phyloP scores from a whole-genome alignment of 2,113 vertebrate species.

The Ivindomyrus marchei region DNA sequence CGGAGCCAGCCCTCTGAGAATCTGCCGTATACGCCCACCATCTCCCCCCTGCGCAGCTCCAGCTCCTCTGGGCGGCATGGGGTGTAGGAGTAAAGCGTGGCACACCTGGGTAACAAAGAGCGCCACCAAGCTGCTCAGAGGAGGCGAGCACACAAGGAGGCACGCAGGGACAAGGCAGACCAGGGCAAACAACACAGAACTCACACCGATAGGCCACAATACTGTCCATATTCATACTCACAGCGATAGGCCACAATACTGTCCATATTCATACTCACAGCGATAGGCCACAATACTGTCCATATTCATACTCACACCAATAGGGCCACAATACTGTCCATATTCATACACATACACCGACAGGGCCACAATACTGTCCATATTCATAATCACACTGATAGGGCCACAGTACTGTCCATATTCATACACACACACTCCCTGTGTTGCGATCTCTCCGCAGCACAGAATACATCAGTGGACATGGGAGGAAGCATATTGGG shows the following conservation, averaged over 20 bases:
- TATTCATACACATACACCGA: background rate
- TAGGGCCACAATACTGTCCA: background rate
- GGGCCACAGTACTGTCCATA: background rate
- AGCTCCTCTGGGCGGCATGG: slow-evolving; percentile 73
- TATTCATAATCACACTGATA: background rate
- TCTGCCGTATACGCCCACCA: slow-evolving; percentile 80
- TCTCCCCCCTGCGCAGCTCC: slow-evolving; percentile 86
- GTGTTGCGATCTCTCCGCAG: background rate
- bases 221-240: too few relatives aligned
- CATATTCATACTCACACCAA: background rate
- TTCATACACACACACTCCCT: background rate
- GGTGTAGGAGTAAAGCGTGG: slow-evolving; percentile 75
- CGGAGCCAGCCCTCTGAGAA: slow-evolving; percentile 84
- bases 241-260: background rate
- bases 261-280: background rate
- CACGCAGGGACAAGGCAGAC: background rate
- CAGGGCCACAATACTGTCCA: background rate
- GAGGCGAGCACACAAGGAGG: background rate
- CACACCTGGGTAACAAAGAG: slow-evolving; percentile 60
- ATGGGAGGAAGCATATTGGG: background rate
- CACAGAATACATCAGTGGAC: too few relatives aligned
- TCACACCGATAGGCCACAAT: background rate
- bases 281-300: background rate
- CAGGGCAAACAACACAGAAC: background rate
- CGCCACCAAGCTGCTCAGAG: background rate